phyloP scores from a whole-genome alignment of 2,113 vertebrate genomes.

The Cyprinodon tularosa region DNA sequence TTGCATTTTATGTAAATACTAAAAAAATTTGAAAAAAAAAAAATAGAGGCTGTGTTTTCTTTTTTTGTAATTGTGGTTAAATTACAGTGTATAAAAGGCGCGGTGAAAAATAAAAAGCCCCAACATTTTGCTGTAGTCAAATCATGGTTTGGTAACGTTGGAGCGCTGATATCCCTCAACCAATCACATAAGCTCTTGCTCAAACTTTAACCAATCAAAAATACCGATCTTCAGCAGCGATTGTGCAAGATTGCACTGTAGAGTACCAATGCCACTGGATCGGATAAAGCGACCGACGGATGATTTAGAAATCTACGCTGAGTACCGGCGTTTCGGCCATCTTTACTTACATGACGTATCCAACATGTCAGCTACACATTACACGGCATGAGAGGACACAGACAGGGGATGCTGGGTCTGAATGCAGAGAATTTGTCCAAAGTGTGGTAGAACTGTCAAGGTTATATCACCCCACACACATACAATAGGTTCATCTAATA shows the following conservation, averaged over 20 bases:
- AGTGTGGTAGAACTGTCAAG: fast-evolving
- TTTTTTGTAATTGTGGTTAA: neutral
- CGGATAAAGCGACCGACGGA: fast-evolving
- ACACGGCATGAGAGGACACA: conserved; percentile 17
- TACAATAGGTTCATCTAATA: neutral
- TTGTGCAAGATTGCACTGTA: fast-evolving
- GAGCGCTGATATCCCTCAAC: neutral
- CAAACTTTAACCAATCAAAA: neutral
- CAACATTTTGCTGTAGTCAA: neutral
- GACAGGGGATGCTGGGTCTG: fast-evolving
- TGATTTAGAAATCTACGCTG: neutral
- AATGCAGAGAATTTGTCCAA: neutral
- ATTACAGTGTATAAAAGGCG: neutral
- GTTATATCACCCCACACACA: neutral
- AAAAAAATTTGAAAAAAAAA: neutral
- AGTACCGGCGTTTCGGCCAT: conserved; percentile 1
- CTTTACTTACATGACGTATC: neutral
- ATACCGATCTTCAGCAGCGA: neutral
- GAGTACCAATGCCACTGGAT: neutral
- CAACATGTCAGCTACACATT: neutral
- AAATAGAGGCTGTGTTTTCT: neutral
- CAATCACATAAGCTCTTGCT: conserved; percentile 29
- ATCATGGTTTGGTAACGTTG: conserved; percentile 27
- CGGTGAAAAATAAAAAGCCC: neutral
- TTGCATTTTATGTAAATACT: neutral